Base-by-base conservation (phyloP, 2,113 vertebrate genomes). In the Psittacara wagleri region DNA sequence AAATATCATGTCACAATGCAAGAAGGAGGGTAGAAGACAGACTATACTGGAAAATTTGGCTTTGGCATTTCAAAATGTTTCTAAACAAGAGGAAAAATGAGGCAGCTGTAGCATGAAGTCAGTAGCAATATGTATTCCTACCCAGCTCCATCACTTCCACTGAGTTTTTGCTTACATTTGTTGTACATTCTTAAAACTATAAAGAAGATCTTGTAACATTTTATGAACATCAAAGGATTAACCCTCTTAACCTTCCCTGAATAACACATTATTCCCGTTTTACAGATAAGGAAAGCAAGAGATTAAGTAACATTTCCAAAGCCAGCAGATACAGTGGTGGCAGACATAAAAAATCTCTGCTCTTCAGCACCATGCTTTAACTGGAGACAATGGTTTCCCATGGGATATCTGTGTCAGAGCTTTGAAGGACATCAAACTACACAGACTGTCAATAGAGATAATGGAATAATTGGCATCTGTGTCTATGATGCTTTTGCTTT, bases 371-470 rank as follows among this genome's bases (percentile, higher is more conserved):
- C 3, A 2, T 69, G 69, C 39, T 82, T 93, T 91, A 92, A 86
- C 83, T 76, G 49, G 52, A 90, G 55, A 94, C 93, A 94, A 84
- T 86, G 46, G 22, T 75, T 7, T 96, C 96, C 92, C 90, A 41
- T 64, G 88, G 86, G 95, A 88, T 92, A 96, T 94, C 90, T 57
- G 61, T 91, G 83, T 93, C 95, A 96, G 88, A 88, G 86, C 88
- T 95, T 84, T 94, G 95, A 97, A 97, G 96, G 86, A 93, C 96
- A 96, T 93, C 91, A 93, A 89, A 94, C 86, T 95, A 94, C 37
- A 91, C 48, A 89, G 48, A 63, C 92, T 92, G 92, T 94, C 92
- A 94, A 91, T 19, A 91, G 77, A 86, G 94, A 95, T 96, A 97
- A 96, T 96, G 86, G 91, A 96, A 93, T 95, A 97, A 95, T 94